phyloP scores from a whole-genome alignment of 2,113 vertebrate genomes.

The Brienomyrus longianalis region DNA sequence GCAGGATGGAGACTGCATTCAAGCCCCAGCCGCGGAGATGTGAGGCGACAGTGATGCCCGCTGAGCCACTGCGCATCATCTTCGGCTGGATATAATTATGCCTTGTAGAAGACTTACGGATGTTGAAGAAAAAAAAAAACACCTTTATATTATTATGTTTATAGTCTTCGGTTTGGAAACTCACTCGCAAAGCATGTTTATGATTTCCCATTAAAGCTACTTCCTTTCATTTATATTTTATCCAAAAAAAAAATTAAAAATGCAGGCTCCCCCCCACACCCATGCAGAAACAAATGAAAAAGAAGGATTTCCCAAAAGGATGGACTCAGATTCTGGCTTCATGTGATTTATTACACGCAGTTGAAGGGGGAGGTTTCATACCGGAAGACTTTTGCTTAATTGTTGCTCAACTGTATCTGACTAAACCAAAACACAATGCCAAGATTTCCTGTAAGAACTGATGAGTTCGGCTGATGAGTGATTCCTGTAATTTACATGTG shows the following conservation, averaged over 20 bases:
- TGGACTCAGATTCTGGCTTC: conserved; percentile 52
- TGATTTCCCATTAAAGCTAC: conserved; percentile 3
- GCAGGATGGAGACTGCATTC: not conserved
- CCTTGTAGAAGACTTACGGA: not conserved
- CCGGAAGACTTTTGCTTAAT: conserved; percentile 63
- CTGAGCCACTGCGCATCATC: not conserved
- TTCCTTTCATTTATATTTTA: conserved; percentile 19
- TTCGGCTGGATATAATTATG: not conserved
- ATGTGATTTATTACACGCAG: conserved; percentile 65
- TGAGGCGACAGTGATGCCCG: not conserved
- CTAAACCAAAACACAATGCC: conserved; percentile 56
- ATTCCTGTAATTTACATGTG: conserved; percentile 78
- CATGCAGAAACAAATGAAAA: conserved; percentile 45
- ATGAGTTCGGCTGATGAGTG: conserved; percentile 47
- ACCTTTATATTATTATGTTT: not conserved
- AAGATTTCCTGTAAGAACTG: conserved; percentile 47
- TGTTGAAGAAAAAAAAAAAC: not conserved
- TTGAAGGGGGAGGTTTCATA: conserved; percentile 53
- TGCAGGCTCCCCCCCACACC: conserved; percentile 20
- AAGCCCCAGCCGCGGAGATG: not conserved
- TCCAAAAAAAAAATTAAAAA: not conserved
- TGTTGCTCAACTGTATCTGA: conserved; percentile 59
- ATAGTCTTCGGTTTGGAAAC: not conserved
- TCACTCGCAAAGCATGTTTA: not conserved
- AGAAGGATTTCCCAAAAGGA: conserved; percentile 53